phyloP scores from a whole-genome alignment of 2,888 invertebrate species.

The Hemicrepidius hirtus region DNA sequence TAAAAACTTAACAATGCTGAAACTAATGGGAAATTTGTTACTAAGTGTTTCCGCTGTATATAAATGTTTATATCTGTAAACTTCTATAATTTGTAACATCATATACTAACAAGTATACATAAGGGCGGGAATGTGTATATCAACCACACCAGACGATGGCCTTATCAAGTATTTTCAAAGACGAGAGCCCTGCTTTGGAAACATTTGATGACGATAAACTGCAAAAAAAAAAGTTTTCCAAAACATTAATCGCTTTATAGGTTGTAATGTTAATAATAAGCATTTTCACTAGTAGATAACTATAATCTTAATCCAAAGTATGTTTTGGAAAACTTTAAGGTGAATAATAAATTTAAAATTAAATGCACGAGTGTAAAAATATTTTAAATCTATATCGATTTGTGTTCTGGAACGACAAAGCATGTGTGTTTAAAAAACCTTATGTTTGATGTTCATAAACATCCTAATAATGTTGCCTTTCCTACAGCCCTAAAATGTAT shows the following conservation, averaged over 20 bases:
- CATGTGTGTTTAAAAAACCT: constrained; percentile 20
- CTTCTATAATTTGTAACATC: constrained; percentile 3
- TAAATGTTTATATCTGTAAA: constrained; percentile 6
- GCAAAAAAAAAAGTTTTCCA: neutral
- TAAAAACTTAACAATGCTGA: constrained; percentile 10
- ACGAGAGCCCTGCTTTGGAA: constrained; percentile 67
- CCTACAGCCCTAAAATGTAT: constrained; percentile 29
- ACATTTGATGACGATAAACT: constrained; percentile 55
- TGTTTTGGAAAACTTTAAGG: constrained; percentile 11
- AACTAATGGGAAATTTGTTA: constrained; percentile 17
- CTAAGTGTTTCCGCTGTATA: constrained; percentile 23
- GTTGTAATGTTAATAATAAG: neutral
- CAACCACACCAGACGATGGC: neutral
- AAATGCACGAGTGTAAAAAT: neutral
- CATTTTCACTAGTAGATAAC: constrained; percentile 10
- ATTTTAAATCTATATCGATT: neutral
- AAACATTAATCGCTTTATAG: constrained; percentile 9
- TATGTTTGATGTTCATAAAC: constrained; percentile 27
- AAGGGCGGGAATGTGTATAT: constrained; percentile 20
- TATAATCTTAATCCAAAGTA: neutral
- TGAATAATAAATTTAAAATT: neutral
- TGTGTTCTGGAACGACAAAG: constrained; percentile 2
- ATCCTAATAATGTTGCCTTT: constrained; percentile 34
- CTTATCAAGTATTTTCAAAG: constrained; percentile 64
- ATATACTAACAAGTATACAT: constrained; percentile 3